Base-by-base conservation (phyloP, 2,797 vertebrate species). In the Betta splendens region DNA sequence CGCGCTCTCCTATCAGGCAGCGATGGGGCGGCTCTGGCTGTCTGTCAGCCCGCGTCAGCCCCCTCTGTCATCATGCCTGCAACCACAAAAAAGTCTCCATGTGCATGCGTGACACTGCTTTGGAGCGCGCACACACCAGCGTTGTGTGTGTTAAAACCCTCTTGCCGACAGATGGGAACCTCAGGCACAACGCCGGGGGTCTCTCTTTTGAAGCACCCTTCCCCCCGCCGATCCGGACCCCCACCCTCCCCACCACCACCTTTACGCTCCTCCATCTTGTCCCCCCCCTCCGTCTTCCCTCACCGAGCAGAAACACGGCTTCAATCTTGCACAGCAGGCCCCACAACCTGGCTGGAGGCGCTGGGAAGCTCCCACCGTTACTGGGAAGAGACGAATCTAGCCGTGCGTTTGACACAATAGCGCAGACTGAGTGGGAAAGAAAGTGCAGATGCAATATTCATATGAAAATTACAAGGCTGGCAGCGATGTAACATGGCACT, bases 101-200 rank as follows among this genome's bases (percentile, higher is more conserved):
- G 35, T 59, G 67, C 70, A 46, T 7, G 18, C 32, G 43, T 51
- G 38, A 40, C 46, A 38, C 54, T 84, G 70, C 82, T 77, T 69
- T 53, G 55, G 56, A 72, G 54, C 56, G 20, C 16, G 5, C 25
- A 26, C 43, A 44, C 43, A 40, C 1, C 70, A 66, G 58, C 37
- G 42, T 64, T 74, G 56, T 54, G 60, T 69, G 37, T 73, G 76
- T 81, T 78, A 75, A 64, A 59, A 51, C 68, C 45, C 51, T 72
- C 68, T 81, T 77, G 79, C 75, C 13, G 70, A 86, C 87, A 88
- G 87, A 89, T 89, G 87, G 87, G 86, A 85, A 85, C 88, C 85
- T 87, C 69, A 73, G 86, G 86, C 81, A 60, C 75, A 70, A 58
- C 12, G 69, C 86, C 64, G 72, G 79, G 72, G 75, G 82, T 85